Evolutionary conservation across 2,113 vertebrate genomes (phyloP).

Genomic region (Apus apus): DNA sequence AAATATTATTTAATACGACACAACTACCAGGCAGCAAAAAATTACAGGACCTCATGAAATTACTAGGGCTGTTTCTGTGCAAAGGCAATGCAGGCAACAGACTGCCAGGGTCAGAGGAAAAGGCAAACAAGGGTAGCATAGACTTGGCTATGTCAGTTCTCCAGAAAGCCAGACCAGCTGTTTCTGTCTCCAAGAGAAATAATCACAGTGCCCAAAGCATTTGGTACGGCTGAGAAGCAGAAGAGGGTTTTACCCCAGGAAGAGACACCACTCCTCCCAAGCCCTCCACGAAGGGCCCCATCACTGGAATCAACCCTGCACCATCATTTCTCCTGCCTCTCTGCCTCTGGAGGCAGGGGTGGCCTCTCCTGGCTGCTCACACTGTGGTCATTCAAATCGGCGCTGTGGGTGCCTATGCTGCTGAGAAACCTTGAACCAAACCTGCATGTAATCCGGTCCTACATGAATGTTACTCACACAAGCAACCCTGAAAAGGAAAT

Average conservation of each 20-base stretch:
- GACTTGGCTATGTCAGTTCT: not conserved
- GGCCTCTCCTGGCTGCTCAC: not conserved
- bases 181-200: not conserved
- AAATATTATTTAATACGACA: not conserved
- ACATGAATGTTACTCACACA: not conserved
- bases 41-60: not conserved
- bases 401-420: not conserved
- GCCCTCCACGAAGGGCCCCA: not conserved
- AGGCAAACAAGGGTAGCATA: not conserved
- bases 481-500: not conserved
- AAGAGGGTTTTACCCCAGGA: not conserved
- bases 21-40: not conserved
- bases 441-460: not conserved
- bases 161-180: slow-evolving; percentile 23
- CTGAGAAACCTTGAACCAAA: not conserved
- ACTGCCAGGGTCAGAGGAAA: not conserved
- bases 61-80: not conserved
- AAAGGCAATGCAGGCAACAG: not conserved
- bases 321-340: not conserved
- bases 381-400: not conserved
- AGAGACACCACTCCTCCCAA: not conserved
- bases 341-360: not conserved
- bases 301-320: not conserved
- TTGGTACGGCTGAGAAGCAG: not conserved
- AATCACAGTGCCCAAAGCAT: not conserved